phyloP scores from a whole-genome alignment of 2,888 invertebrate genomes.

The Dinocampus coccinellae region DNA sequence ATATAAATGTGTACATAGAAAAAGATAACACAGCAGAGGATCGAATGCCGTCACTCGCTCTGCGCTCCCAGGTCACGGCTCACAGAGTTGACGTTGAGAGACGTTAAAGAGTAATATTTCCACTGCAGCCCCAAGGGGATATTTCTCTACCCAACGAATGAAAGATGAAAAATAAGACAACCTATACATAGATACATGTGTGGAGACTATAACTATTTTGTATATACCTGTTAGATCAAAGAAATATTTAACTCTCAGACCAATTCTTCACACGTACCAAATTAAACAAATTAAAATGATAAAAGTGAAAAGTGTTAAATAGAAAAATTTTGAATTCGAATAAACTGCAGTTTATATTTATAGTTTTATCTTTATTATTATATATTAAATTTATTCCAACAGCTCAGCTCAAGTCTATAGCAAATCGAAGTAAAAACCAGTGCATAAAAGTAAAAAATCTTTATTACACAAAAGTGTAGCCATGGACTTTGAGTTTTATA shows the following conservation, averaged over 20 bases:
- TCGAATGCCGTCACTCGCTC: not conserved
- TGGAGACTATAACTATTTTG: not conserved
- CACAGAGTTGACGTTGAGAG: constrained; percentile 42
- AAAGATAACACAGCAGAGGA: constrained; percentile 23
- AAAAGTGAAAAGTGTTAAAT: not conserved
- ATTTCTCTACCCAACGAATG: constrained; percentile 46
- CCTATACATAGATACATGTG: not conserved
- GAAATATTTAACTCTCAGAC: not conserved
- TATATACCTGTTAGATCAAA: not conserved
- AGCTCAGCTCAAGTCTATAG: too few relatives aligned
- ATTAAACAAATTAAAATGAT: too few relatives aligned
- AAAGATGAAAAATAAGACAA: constrained; percentile 44
- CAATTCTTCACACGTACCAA: not conserved
- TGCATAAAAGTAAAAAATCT: too few relatives aligned
- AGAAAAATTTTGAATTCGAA: not conserved
- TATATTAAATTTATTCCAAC: too few relatives aligned
- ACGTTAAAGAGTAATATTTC: constrained; percentile 54
- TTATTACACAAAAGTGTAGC: too few relatives aligned
- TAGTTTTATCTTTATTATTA: too few relatives aligned
- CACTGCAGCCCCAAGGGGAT: constrained; percentile 48
- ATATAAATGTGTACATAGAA: constrained; percentile 22
- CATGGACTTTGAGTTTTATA: not conserved
- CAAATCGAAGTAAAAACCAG: too few relatives aligned
- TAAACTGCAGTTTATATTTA: too few relatives aligned
- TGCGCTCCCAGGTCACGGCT: constrained; percentile 40